These are phyloP conservation scores for Flexamia atlantica DNA, from an alignment of 2,888 invertebrate genomes.

Conservation along the genomic window DNA sequence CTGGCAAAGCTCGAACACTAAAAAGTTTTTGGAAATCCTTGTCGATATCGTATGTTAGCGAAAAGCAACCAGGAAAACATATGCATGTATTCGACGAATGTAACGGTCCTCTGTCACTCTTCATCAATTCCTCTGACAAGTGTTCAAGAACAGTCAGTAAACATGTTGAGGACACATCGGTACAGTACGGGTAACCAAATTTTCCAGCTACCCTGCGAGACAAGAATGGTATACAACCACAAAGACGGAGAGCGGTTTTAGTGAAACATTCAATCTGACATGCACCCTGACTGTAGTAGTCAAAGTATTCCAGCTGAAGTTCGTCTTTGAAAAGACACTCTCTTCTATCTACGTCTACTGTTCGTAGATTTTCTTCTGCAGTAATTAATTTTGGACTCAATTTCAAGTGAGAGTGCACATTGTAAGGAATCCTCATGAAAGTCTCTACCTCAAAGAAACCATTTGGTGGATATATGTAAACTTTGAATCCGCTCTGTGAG, in stretches of 20 bases:
- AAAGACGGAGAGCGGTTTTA: background rate
- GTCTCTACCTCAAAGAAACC: background rate
- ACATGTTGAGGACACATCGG: background rate
- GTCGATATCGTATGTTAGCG: background rate
- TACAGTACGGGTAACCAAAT: constrained; percentile 19
- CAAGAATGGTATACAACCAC: background rate
- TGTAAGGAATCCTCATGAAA: background rate
- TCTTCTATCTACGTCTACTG: background rate
- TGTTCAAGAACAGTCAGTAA: background rate
- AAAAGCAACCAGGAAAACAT: background rate
- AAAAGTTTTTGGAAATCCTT: background rate
- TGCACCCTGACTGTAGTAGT: background rate
- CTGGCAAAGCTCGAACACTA: background rate
- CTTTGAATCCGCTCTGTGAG: background rate
- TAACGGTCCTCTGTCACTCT: background rate
- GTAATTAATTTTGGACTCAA: background rate
- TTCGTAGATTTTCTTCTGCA: background rate
- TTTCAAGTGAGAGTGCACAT: background rate
- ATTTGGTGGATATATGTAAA: background rate
- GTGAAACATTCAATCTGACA: constrained; percentile 3
- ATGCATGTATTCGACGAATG: background rate
- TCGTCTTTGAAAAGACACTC: background rate
- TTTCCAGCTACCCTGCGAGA: background rate
- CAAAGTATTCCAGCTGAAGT: background rate
- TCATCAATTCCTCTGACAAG: background rate